Base-by-base conservation (phyloP, 2,888 invertebrate species). In the Cataglyphis cursor region DNA sequence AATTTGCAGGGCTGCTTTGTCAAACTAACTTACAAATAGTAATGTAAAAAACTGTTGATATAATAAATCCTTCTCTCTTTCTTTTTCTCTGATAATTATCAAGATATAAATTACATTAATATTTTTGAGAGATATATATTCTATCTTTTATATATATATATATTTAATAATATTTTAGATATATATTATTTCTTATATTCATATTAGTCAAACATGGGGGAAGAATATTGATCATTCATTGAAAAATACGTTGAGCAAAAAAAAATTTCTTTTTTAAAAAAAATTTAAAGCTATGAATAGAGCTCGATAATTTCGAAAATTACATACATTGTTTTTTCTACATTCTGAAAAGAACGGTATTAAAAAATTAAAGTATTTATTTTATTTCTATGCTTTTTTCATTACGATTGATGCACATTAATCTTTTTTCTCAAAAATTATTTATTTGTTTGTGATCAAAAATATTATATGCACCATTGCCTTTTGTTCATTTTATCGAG, bases 391-490 rank as follows among this genome's bases (percentile, higher is more conserved):
- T 15, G 10, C 21, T 38, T 0, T 15, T 21, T 51, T 21, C 3
- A 38, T 51, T 9, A 57, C 57, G 3, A 24, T 9, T 38, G 5
- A 10, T 3, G 18, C 10, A 21, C 35, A 24, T 28, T 6, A 68
- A 0, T 1, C 4, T 48, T n/a, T 21, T 44, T 41, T 41, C 5
- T 44, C 3, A 1, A 41, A 41, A 44, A 35, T 61, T n/a, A 15
- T 28, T 44, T 59, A 3, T 31, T 70, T 41, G 10, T 59, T 35
- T 41, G 4, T 41, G 9, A 51, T 38, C 15, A 41, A 38, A 54
- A 54, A 66, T 65, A 76, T 66, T 54, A 8, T 35, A 62, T 51
- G 48, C 28, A 38, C 21, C 5, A n/a, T 12, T 51, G 62, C 3
- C n/a, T 66, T 54, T 54, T 24, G n/a, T 6, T 48, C 10, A 35